Evolutionary conservation across 2,797 vertebrate genomes (phyloP), one percentile per base, ranked within the genome.

Genomic region (Pangasius krempfi): DNA sequence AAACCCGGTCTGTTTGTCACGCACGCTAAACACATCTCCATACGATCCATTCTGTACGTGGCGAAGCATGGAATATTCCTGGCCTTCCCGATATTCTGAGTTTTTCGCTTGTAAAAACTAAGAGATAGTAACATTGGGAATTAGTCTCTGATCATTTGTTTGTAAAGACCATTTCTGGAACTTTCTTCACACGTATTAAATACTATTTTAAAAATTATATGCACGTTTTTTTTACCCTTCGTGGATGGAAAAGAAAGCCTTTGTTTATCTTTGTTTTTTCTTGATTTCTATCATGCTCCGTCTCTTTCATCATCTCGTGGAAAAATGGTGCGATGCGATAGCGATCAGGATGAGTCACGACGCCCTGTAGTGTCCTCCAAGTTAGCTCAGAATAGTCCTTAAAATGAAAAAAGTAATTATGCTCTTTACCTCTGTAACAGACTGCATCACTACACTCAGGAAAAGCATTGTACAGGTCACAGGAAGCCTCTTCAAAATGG

Each of bases 1-100:
- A 89, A 98, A 98, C 44, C 97, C 97, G 0, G 97, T 97, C 91
- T 93, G 96, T 76, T 96, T 96, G 95, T 99, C 98, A 86, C 94
- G 94, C 64, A 98, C 93, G 10, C 97, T 96, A 94, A 98, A 97
- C 0, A 99, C 98, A 4, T 99, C 98, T 0, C 98, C 98, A 58
- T 98, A 99, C 0, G 97, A 97, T 68, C 98, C 98, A 50, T 97
- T 96, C 93, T 98, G 98, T 89, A 99, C 93, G 88, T 96, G 96
- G 0, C 95, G 96, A 27, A 94, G 95, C 3, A 96, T 91, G 44
- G 94, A 91, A 96, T 98, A 99, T 50, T 99, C 97, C 91, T 95
- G 92, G 68, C 96, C 97, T 92, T 98, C 97, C 87, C 96, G 94
- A 95, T 99, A 99, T 92, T 95, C 96, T 0, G 93, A 96, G 60